Conservation (phyloP, 2,113 vertebrate species). For the Nycticebus coucang region DNA sequence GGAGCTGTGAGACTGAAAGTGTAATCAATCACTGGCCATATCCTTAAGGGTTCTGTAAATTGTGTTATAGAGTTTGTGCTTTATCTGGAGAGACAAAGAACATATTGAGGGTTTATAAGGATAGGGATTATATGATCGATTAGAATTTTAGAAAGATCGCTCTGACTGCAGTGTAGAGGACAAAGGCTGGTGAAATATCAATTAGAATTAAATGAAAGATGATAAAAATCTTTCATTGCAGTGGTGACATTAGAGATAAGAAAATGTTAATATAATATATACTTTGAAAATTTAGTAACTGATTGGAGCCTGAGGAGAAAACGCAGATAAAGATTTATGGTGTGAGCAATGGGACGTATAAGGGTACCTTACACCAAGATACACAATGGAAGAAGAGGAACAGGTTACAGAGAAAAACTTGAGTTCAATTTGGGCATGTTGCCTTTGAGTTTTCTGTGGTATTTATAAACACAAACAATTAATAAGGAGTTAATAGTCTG, state of each 20-base stretch:
- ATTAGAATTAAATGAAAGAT: conserved; percentile 26
- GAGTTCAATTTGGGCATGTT: background rate
- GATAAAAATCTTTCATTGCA: background rate
- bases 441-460: background rate
- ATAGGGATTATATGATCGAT: background rate
- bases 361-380: background rate
- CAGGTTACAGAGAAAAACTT: background rate
- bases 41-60: background rate
- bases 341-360: background rate
- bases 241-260: background rate
- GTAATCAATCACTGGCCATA: background rate
- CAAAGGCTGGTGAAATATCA: conserved; percentile 15
- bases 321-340: background rate
- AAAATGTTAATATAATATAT: background rate
- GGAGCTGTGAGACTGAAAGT: background rate
- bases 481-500: background rate
- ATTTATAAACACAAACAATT: background rate
- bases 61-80: background rate
- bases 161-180: background rate
- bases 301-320: rapidly evolving
- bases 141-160: background rate
- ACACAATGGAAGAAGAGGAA: background rate
- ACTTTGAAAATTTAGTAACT: conserved; percentile 11
- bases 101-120: background rate
- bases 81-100: background rate